phyloP scores from a whole-genome alignment of 2,888 invertebrate genomes.

The Mythimna vitellina region DNA sequence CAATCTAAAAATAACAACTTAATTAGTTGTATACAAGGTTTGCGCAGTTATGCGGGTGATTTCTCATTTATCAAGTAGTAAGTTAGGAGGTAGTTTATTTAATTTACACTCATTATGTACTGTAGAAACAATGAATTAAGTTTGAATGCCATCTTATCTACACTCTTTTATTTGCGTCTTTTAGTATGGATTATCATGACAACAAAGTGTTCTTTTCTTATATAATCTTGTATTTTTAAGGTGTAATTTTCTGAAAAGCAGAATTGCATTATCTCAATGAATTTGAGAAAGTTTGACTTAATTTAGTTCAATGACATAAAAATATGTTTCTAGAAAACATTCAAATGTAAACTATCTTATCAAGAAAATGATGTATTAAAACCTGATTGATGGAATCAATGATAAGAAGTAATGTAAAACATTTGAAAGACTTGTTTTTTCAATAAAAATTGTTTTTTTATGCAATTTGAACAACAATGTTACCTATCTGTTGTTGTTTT shows the following conservation, averaged over 20 bases:
- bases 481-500: neutral
- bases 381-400: constrained; percentile 2
- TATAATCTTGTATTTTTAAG: neutral
- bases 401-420: constrained; percentile 10
- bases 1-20: constrained; percentile 30
- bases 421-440: neutral
- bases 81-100: neutral
- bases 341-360: constrained; percentile 6
- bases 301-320: neutral
- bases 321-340: constrained; percentile 3
- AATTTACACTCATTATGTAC: neutral
- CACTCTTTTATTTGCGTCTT: constrained; percentile 3
- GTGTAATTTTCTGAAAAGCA: neutral
- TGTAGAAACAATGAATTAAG: neutral
- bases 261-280: neutral
- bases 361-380: constrained; percentile 1
- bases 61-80: constrained; percentile 4
- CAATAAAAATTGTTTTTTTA: neutral
- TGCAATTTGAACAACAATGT: neutral
- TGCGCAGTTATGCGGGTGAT: constrained; percentile 39
- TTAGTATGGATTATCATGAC: neutral
- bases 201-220: neutral
- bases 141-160: constrained; percentile 6
- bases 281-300: neutral
- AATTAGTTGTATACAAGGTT: constrained; percentile 21